These are phyloP conservation scores for Drosophila aff. DNA, from an alignment of 1,140 invertebrate genomes.

Conservation along the genomic window DNA sequence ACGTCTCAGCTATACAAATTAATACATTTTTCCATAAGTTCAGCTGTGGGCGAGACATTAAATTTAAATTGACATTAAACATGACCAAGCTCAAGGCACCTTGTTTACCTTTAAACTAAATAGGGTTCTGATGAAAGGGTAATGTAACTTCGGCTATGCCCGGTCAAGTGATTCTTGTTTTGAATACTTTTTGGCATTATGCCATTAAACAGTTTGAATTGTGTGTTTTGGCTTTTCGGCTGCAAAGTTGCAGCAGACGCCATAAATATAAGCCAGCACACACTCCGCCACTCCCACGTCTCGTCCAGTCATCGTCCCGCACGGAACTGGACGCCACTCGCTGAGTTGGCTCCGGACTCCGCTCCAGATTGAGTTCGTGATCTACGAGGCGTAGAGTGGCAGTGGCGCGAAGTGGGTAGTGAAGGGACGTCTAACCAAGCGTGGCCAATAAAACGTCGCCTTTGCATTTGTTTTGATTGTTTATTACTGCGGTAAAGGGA, in stretches of 20 bases:
- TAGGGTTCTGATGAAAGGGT: neutral
- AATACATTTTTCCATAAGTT: neutral
- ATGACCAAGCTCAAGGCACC: neutral
- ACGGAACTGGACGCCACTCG: constrained; percentile 16
- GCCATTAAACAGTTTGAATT: constrained; percentile 60
- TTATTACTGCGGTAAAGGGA: constrained; percentile 78
- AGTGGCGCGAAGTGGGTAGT: constrained; percentile 4
- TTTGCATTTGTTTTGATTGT: constrained; percentile 82
- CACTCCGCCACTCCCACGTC: constrained; percentile 52
- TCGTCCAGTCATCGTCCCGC: constrained; percentile 47
- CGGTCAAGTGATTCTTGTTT: constrained; percentile 34
- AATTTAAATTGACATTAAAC: too few relatives aligned
- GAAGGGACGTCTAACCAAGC: constrained; percentile 70
- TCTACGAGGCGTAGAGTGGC: constrained; percentile 6
- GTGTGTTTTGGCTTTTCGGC: constrained; percentile 68
- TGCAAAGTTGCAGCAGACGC: constrained; percentile 74
- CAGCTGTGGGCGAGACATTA: neutral
- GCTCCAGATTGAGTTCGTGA: constrained; percentile 26
- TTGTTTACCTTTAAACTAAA: neutral
- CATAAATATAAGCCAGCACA: constrained; percentile 68
- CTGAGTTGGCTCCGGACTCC: constrained; percentile 30
- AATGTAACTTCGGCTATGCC: neutral
- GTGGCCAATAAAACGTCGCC: constrained; percentile 76
- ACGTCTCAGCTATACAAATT: neutral
- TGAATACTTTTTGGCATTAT: constrained; percentile 65